Evolutionary conservation across 2,113 vertebrate genomes (phyloP).

Genomic region (Clupea harengus): DNA sequence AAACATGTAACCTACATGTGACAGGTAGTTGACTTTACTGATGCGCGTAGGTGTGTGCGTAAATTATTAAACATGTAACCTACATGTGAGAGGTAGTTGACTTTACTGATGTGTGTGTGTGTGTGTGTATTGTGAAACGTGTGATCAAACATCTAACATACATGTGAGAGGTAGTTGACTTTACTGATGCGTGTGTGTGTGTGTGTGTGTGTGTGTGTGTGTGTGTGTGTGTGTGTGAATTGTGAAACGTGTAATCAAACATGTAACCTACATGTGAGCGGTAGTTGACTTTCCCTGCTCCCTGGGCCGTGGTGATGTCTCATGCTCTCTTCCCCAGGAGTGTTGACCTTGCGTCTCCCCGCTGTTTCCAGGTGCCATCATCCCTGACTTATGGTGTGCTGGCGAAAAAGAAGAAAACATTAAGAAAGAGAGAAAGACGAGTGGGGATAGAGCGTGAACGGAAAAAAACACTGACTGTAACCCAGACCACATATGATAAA

Average conservation of each 20-base stretch:
- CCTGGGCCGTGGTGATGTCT: background rate
- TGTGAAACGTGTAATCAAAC: background rate
- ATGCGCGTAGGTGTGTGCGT: no score
- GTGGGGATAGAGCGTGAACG: no score
- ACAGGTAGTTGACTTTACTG: background rate
- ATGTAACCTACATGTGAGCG: background rate
- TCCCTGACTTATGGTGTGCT: background rate
- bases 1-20: background rate
- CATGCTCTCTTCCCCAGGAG: background rate
- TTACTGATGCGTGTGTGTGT: slow-evolving; percentile 19
- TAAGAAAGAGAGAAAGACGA: background rate
- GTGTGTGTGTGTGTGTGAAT: no score
- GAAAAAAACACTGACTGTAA: no score
- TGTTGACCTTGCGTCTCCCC: background rate
- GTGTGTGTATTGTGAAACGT: no score
- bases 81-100: background rate
- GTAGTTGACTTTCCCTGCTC: background rate
- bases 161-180: background rate
- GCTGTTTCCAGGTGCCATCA: background rate
- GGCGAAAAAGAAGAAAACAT: background rate
- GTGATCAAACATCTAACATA: no score
- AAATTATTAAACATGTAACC: background rate
- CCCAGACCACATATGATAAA: background rate
- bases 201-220: no score
- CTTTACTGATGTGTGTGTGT: background rate